Evolutionary conservation across 2,888 invertebrate genomes (phyloP).

Genomic region (Hanleya hanleyi): DNA sequence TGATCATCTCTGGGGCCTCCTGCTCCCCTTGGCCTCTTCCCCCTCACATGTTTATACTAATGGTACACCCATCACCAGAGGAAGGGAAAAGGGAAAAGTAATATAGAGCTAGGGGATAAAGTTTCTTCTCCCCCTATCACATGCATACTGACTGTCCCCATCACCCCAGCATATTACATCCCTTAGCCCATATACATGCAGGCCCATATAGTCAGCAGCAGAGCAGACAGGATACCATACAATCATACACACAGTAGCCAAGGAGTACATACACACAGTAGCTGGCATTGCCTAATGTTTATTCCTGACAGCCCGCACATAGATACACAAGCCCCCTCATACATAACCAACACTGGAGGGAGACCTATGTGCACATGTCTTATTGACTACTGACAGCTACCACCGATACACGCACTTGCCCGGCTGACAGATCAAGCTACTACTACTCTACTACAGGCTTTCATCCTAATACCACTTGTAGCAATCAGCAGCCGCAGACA

Average conservation of each 20-base stretch:
- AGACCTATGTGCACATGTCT: slow-evolving; percentile 5
- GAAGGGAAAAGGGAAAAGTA: neutral
- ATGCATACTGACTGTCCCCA: neutral
- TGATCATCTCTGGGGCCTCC: neutral
- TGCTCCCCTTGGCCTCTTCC: neutral
- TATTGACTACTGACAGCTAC: neutral
- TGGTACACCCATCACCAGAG: neutral
- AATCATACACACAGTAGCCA: too few species aligned
- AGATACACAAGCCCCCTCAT: slow-evolving; percentile 2
- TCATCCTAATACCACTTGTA: too few species aligned
- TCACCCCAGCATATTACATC: too few species aligned
- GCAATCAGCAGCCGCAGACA: too few species aligned
- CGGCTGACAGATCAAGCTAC: too few species aligned
- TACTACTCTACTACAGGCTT: too few species aligned
- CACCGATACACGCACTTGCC: neutral
- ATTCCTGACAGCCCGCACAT: neutral
- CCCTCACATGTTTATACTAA: neutral
- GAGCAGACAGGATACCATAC: too few species aligned
- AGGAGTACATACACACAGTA: too few species aligned
- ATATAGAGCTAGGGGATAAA: neutral
- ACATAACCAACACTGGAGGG: neutral
- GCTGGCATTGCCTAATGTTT: slow-evolving; percentile 1
- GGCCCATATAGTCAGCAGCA: too few species aligned
- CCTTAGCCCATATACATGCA: too few species aligned
- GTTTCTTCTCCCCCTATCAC: neutral